Evolutionary conservation across 2,888 invertebrate genomes (phyloP), one percentile per base, ranked within the genome.

Genomic region (Timema podura): DNA sequence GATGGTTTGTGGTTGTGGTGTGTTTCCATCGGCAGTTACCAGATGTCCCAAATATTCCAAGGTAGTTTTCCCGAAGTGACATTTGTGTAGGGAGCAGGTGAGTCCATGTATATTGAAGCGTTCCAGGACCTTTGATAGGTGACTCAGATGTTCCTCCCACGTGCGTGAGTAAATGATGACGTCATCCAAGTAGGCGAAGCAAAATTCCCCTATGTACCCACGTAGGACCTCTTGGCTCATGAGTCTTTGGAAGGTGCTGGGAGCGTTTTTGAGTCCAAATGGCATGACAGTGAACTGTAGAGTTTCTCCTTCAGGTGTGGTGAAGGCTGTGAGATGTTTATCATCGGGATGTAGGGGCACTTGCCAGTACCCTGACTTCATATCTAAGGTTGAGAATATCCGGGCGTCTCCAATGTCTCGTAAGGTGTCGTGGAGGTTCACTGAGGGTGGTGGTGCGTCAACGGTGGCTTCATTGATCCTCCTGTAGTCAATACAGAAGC

Each of bases 261-360:
- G 64, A 1, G 64, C 64, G 64, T 15, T 9, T n/a, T 30, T 46
- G 6, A 64, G 16, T 7, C 64, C 64, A n/a, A 64, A 64, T 8
- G 64, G 64, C 16, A 84, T 57, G 13, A 30, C 13, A 6, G 15
- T 16, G 2, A 57, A 57, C 57, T 57, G 57, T 9, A 10, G 16
- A 5, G 15, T 5, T 10, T 30, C 8, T 9, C 13, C 57, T 16
- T 57, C 57, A n/a, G 57, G 57, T 9, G 7, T 30, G 8, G 57
- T 57, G 13, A 57, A 57, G 57, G 13, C 13, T 7, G 57, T 57
- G 15, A 16, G n/a, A 7, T 0, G 10, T 13, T 30, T 13, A 2
- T 2, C 13, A n/a, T 57, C 6, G 1, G 7, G 57, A 30, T 30
- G 1, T n/a, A 57, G 15, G n/a, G 57, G 57, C 13, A 57, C 13